Conservation (phyloP, 2,797 vertebrate genomes). For the Gallinago nigripennis region DNA sequence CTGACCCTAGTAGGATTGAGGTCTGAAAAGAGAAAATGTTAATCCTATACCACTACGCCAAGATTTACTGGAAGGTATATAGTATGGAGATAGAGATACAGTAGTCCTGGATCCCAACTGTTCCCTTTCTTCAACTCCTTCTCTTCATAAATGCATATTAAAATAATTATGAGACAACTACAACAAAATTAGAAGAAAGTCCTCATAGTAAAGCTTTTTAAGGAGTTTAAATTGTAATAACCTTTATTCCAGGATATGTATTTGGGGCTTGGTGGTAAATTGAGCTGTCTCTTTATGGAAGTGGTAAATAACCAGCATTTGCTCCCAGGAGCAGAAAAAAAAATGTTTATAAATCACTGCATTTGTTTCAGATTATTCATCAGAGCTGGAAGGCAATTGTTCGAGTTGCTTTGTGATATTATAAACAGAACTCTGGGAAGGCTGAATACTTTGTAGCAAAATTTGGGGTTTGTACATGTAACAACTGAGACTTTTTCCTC, state of each 20-base stretch:
- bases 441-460: neutral
- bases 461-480: neutral
- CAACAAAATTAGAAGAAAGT: neutral
- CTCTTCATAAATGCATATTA: neutral
- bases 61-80: neutral
- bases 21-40: neutral
- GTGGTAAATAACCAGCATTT: conserved; percentile 22
- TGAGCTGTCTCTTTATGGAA: neutral
- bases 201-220: neutral
- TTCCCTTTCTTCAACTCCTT: neutral
- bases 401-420: conserved; percentile 25
- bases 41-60: neutral
- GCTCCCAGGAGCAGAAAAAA: conserved; percentile 26
- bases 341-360: conserved; percentile 44
- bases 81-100: neutral
- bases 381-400: conserved; percentile 29
- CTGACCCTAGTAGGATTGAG: neutral
- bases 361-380: conserved; percentile 66
- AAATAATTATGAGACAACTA: neutral
- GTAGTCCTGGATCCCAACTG: neutral
- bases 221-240: neutral
- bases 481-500: neutral
- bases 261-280: neutral
- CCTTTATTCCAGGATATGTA: neutral
- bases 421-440: conserved; percentile 42